Base-by-base conservation (phyloP, 2,888 invertebrate species). In the Orchesella flavescens region DNA sequence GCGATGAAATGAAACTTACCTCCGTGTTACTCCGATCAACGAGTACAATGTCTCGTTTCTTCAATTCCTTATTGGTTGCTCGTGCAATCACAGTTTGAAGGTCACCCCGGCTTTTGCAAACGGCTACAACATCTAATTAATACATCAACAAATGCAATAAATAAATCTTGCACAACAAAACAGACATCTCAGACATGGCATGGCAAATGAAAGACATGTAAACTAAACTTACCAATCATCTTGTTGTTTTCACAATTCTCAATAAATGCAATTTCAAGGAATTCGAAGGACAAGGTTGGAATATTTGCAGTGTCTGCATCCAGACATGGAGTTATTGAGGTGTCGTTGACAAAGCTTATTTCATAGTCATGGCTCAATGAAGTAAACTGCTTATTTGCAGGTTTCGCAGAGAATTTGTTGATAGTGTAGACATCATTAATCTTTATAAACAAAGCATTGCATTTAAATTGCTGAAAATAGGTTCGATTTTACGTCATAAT, bases 341-440 rank as follows among this genome's bases (percentile, higher is more conserved):
- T 94, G 63, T 98, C 97, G 9, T 91, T 90, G 13, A 92, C 93
- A 89, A 98, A 93, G 0, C 96, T 94, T 94, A 99, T 95, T 90
- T 99, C 99, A 89, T 98, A 99, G 90, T 99, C 98, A 90, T 98
- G 97, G 87, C 95, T 95, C 7, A 97, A 90, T 53, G 92, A 93
- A 46, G 93, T 92, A 90, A 93, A 99, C 89, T 95, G 94, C 89
- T 97, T 98, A 90, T 99, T 98, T 0, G 99, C 98, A 1, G 95
- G 93, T 90, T 98, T 98, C n/a, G 99, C 90, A 65, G 92, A 92
- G 86, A 95, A 96, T 85, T 94, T 94, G 65, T 95, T 94, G 84
- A 99, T 93, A 90, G 93, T 97, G 90, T 97, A 99, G 0, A 98
- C 93, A 90, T 94, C 94, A 88, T 95, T 94, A 0, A 93, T 92